These are phyloP conservation scores for Acanthopagrus latus DNA, from an alignment of 2,797 vertebrate genomes.

Conservation along the genomic window DNA sequence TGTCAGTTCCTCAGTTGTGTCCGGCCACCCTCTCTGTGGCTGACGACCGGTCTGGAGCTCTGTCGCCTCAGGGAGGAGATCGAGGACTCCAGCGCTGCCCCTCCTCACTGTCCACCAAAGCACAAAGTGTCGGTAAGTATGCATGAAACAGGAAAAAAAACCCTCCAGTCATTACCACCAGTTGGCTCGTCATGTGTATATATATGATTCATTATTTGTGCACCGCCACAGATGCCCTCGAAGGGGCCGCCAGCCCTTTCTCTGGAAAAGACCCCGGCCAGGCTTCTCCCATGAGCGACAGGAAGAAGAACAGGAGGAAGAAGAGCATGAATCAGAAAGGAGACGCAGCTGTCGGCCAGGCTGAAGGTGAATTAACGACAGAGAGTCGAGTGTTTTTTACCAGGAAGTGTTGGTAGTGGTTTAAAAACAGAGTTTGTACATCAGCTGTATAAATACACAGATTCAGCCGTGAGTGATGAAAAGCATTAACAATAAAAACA, in stretches of 20 bases:
- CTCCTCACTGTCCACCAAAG: conserved; percentile 86
- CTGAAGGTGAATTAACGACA: conserved; percentile 88
- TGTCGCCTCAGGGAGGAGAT: conserved; percentile 85
- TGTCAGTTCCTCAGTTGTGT: conserved; percentile 79
- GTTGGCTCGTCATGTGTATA: background rate
- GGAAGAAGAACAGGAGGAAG: conserved; percentile 96
- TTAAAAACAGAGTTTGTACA: fast-evolving
- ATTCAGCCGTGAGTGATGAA: background rate
- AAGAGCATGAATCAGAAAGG: conserved; percentile 95
- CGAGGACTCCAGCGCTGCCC: conserved; percentile 85
- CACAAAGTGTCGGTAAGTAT: conserved; percentile 86
- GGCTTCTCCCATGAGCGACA: conserved; percentile 91
- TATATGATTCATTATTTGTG: conserved; percentile 1
- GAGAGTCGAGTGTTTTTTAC: background rate
- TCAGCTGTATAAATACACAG: background rate
- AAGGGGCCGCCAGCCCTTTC: conserved; percentile 83
- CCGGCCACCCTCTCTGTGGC: conserved; percentile 83
- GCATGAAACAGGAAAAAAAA: background rate
- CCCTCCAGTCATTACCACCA: background rate
- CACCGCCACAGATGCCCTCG: conserved; percentile 75
- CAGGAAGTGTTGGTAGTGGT: background rate
- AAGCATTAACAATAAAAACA: background rate
- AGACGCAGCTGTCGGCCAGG: conserved; percentile 90
- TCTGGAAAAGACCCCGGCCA: conserved; percentile 88
- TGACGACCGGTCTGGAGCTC: conserved; percentile 84